These are phyloP conservation scores for Drosophila ogumai DNA, from an alignment of 1,140 invertebrate species.

Conservation along the genomic window DNA sequence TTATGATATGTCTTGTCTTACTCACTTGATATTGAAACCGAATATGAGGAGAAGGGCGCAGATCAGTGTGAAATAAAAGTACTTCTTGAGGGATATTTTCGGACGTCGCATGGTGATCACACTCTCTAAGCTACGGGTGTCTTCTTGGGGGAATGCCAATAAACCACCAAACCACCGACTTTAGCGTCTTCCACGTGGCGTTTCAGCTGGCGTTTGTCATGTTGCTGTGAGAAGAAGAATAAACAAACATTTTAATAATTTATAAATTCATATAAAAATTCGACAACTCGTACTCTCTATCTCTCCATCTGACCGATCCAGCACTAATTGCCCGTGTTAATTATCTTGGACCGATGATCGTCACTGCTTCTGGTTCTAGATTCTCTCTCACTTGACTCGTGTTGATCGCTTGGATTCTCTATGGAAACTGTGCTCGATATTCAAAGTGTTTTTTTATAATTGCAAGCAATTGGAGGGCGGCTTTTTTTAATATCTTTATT, in stretches of 20 bases:
- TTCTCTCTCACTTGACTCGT: slow-evolving; percentile 4
- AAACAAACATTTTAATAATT: slow-evolving; percentile 17
- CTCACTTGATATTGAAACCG: slow-evolving; percentile 84
- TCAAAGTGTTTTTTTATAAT: slow-evolving; percentile 10
- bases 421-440: slow-evolving; percentile 23
- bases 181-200: slow-evolving; percentile 18
- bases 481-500: background rate
- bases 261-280: slow-evolving; percentile 14
- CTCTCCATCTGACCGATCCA: background rate
- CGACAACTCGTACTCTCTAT: background rate
- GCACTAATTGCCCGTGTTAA: slow-evolving; percentile 45
- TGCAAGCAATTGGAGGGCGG: slow-evolving; percentile 9
- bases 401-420: slow-evolving; percentile 24
- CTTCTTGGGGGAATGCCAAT: slow-evolving; percentile 10
- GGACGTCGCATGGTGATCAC: slow-evolving; percentile 76
- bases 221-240: slow-evolving; percentile 21
- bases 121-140: slow-evolving; percentile 24
- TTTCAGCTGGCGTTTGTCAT: slow-evolving; percentile 52
- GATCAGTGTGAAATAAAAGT: slow-evolving; percentile 82
- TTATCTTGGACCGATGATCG: slow-evolving; percentile 17
- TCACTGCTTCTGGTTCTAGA: background rate
- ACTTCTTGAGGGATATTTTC: slow-evolving; percentile 84
- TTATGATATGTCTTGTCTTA: slow-evolving; percentile 5
- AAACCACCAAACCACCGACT: slow-evolving; percentile 19
- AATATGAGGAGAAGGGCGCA: slow-evolving; percentile 81